Evolutionary conservation across 2,888 invertebrate species (phyloP).

Genomic region (Pomacea canaliculata): DNA sequence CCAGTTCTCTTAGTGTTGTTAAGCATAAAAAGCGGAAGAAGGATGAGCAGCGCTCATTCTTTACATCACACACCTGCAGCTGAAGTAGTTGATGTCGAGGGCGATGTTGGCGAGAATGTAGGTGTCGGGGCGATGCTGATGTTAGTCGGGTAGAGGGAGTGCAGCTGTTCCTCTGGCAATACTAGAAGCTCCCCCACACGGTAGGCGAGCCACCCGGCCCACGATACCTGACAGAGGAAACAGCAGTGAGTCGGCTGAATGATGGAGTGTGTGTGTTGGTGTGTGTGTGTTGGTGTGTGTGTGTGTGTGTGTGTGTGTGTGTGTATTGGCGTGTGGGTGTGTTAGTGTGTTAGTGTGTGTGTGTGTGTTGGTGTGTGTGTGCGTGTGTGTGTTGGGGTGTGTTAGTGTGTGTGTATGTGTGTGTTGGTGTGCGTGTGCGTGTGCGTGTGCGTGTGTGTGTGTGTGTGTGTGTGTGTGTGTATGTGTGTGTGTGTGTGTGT

Average conservation of each 20-base stretch:
- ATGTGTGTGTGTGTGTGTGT: no score
- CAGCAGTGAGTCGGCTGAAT: background rate
- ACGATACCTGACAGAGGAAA: conserved; percentile 4
- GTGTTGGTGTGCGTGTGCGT: no score
- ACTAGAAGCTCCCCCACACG: conserved; percentile 35
- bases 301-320: background rate
- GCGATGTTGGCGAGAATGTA: conserved; percentile 10
- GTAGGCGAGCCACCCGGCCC: conserved; percentile 18
- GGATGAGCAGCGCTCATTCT: no score
- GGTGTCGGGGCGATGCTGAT: conserved; percentile 28
- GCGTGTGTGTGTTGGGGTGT: no score
- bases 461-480: no score
- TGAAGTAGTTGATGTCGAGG: background rate
- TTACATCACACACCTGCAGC: background rate
- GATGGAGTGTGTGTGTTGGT: background rate
- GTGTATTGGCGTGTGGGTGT: no score
- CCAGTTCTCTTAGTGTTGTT: no score
- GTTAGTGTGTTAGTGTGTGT: no score
- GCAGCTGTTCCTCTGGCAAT: conserved; percentile 27
- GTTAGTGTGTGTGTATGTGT: no score
- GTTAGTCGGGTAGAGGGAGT: conserved; percentile 33
- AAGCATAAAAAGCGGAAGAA: no score
- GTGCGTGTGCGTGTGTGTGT: no score
- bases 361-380: no score
- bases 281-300: conserved; percentile 1